These are phyloP conservation scores for Scrobipalpa atriplicella DNA, from an alignment of 2,888 invertebrate genomes.

Conservation along the genomic window DNA sequence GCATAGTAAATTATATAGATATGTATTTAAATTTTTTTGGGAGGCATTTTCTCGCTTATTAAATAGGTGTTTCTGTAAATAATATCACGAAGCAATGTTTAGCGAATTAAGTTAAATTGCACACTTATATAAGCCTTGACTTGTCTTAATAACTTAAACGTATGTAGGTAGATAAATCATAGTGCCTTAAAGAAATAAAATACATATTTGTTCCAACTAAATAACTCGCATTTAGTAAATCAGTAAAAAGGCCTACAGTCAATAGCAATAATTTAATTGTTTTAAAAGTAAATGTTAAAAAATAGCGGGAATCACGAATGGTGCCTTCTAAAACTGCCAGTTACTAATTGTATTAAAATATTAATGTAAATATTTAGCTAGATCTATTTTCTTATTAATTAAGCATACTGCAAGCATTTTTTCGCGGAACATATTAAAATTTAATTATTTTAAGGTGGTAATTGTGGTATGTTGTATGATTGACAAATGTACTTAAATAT, in stretches of 20 bases:
- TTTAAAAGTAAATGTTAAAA: conserved; percentile 23
- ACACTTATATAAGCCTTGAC: neutral
- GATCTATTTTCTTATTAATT: conserved; percentile 32
- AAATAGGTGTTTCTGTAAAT: neutral
- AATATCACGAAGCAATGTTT: conserved; percentile 1
- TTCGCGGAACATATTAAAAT: conserved; percentile 52
- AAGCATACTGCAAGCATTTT: conserved; percentile 46
- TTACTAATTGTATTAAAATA: conserved; percentile 61
- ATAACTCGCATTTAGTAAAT: conserved; percentile 2
- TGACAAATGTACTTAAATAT: conserved; percentile 46
- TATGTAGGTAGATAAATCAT: neutral
- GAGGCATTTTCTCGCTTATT: conserved; percentile 43
- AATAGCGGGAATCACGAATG: neutral
- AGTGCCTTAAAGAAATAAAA: conserved; percentile 6
- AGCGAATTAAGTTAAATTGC: neutral
- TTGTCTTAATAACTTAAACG: neutral
- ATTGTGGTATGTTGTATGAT: conserved; percentile 21
- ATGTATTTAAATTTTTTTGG: conserved; percentile 36
- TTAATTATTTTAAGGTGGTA: neutral
- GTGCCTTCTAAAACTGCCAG: conserved; percentile 79
- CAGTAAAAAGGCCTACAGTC: no score
- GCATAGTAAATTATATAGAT: conserved; percentile 8
- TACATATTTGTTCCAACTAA: neutral
- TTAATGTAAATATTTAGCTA: conserved; percentile 63
- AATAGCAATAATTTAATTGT: neutral